Conservation (phyloP, 2,113 vertebrate genomes). For the Paedocypris sp. region DNA sequence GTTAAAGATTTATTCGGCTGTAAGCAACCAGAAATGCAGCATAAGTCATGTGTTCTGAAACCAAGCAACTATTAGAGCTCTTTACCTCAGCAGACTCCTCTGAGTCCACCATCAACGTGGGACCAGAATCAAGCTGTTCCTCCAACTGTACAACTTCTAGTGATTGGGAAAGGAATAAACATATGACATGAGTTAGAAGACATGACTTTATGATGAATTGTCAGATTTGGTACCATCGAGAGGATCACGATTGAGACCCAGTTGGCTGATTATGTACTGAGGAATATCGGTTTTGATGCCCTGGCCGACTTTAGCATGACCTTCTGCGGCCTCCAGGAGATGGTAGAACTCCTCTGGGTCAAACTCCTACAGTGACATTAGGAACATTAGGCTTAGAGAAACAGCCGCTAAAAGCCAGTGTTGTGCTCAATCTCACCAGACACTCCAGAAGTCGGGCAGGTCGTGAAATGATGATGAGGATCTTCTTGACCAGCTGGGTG, state of each 20-base stretch:
- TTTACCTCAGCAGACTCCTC: slow-evolving; percentile 68
- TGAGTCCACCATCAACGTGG: slow-evolving; percentile 55
- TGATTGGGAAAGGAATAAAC: neutral
- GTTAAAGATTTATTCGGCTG: slow-evolving; percentile 58
- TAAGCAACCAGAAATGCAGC: neutral
- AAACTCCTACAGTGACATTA: slow-evolving; percentile 69
- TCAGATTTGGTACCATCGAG: slow-evolving; percentile 68
- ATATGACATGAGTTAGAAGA: neutral
- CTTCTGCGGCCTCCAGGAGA: slow-evolving; percentile 86
- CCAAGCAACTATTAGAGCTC: neutral
- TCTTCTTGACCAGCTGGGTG: slow-evolving; percentile 78
- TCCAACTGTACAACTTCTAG: slow-evolving; percentile 86
- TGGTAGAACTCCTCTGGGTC: slow-evolving; percentile 96
- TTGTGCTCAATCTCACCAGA: slow-evolving; percentile 65
- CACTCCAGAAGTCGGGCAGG: slow-evolving; percentile 90
- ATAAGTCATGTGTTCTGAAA: neutral
- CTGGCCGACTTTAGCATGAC: slow-evolving; percentile 85
- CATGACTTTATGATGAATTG: too few relatives aligned
- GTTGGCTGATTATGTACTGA: slow-evolving; percentile 86
- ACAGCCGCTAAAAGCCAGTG: neutral
- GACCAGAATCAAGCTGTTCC: slow-evolving; percentile 66
- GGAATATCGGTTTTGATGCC: slow-evolving; percentile 93
- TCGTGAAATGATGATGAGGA: slow-evolving; percentile 88
- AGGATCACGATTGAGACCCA: slow-evolving; percentile 80
- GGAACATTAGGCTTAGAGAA: neutral